These are phyloP conservation scores for Calameuta idolon DNA, from an alignment of 2,888 invertebrate genomes.

Conservation along the genomic window DNA sequence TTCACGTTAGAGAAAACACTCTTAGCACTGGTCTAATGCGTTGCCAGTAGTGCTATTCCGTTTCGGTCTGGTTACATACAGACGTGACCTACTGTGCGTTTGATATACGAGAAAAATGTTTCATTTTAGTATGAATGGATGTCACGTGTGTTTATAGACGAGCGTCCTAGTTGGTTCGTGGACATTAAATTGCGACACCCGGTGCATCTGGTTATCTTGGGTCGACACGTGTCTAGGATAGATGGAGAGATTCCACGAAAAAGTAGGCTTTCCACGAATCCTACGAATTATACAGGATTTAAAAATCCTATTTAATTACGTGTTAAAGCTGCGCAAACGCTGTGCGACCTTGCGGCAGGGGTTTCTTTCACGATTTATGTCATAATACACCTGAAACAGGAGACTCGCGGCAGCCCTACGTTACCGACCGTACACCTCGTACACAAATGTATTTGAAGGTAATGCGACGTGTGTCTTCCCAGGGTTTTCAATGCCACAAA, in stretches of 20 bases:
- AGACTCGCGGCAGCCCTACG: not conserved
- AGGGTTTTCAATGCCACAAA: slow-evolving; percentile 54
- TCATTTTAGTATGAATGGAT: not conserved
- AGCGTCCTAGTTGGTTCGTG: not conserved
- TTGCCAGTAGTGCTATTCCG: not conserved
- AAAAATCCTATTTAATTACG: slow-evolving; percentile 47
- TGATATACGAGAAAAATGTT: not conserved
- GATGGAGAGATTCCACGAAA: not conserved
- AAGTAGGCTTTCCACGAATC: not conserved
- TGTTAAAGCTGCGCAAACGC: slow-evolving; percentile 16
- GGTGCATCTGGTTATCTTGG: not conserved
- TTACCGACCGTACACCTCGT: slow-evolving; percentile 19
- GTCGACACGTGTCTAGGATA: not conserved
- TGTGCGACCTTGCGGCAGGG: slow-evolving; percentile 31
- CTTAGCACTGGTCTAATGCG: not conserved
- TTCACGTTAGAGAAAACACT: not conserved
- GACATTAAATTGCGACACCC: not conserved
- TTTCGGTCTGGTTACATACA: not conserved
- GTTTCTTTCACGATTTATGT: slow-evolving; percentile 59
- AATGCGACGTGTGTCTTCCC: slow-evolving; percentile 57
- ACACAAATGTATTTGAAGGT: slow-evolving; percentile 57
- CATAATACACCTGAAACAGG: slow-evolving; percentile 57
- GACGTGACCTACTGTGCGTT: not conserved
- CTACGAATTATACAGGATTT: not conserved
- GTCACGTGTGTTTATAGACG: not conserved